Evolutionary conservation across 2,797 vertebrate genomes (phyloP).

Genomic region (Avahi laniger): DNA sequence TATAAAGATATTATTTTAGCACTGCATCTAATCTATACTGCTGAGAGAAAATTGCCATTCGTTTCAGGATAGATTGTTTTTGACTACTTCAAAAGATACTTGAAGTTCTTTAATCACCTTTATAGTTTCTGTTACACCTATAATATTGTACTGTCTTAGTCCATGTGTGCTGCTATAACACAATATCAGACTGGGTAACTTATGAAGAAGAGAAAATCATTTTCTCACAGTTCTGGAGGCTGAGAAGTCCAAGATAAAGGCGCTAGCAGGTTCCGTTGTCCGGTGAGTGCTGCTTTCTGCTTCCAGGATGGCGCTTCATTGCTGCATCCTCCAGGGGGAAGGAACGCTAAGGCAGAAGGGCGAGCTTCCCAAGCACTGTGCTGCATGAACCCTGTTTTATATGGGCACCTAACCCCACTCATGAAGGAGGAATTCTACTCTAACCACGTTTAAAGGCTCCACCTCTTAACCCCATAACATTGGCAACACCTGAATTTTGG

Average conservation of each 20-base stretch:
- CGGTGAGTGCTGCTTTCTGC: not conserved
- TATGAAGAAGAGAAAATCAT: not conserved
- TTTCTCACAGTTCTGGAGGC: not conserved
- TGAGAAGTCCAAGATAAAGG: not conserved
- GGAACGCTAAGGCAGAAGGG: not conserved
- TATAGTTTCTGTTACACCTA: not conserved
- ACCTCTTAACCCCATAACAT: not conserved
- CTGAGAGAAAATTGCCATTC: not conserved
- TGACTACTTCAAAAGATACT: not conserved
- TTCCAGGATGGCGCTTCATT: not conserved
- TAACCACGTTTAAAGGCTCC: not conserved
- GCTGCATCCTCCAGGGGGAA: not conserved
- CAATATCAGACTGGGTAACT: not conserved
- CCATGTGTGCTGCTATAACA: not conserved
- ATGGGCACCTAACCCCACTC: not conserved
- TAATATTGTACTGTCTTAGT: not conserved
- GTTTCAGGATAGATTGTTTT: not conserved
- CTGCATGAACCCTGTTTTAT: not conserved
- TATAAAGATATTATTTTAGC: slow-evolving; percentile 18
- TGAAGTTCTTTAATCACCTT: not conserved
- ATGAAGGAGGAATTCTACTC: not conserved
- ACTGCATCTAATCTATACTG: slow-evolving; percentile 17
- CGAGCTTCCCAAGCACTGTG: not conserved
- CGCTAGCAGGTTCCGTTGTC: not conserved
- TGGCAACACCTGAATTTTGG: not conserved